Conservation (phyloP, 2,888 invertebrate genomes). For the Lithodes maja region DNA sequence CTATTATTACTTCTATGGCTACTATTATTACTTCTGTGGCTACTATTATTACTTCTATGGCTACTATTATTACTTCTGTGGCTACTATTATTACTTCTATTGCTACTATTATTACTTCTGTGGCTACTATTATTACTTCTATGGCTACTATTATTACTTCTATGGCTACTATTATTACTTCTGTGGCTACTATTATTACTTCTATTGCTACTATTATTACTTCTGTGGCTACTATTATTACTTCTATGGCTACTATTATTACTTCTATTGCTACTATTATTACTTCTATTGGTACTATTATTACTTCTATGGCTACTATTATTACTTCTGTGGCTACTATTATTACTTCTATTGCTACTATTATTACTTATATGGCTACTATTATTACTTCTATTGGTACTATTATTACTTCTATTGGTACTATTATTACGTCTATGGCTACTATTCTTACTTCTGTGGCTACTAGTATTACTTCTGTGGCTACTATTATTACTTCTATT, state of each 20-base stretch:
- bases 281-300: conserved; percentile 10
- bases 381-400: too few species aligned
- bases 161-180: conserved; percentile 2
- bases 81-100: conserved; percentile 7
- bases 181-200: conserved; percentile 3
- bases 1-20: not conserved
- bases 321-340: not conserved
- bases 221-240: conserved; percentile 10
- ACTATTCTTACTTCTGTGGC: too few species aligned
- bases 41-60: conserved; percentile 2
- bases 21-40: too few species aligned
- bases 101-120: conserved; percentile 8
- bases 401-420: too few species aligned
- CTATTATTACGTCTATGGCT: too few species aligned
- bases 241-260: conserved; percentile 7
- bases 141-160: conserved; percentile 7
- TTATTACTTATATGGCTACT: not conserved
- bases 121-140: not conserved
- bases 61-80: not conserved
- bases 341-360: not conserved
- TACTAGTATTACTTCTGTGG: too few species aligned
- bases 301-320: not conserved
- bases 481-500: too few species aligned
- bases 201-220: not conserved
- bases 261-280: conserved; percentile 20